Evolutionary conservation across 1,140 invertebrate genomes (phyloP).

Genomic region (Caenorhabditis briggsae): DNA sequence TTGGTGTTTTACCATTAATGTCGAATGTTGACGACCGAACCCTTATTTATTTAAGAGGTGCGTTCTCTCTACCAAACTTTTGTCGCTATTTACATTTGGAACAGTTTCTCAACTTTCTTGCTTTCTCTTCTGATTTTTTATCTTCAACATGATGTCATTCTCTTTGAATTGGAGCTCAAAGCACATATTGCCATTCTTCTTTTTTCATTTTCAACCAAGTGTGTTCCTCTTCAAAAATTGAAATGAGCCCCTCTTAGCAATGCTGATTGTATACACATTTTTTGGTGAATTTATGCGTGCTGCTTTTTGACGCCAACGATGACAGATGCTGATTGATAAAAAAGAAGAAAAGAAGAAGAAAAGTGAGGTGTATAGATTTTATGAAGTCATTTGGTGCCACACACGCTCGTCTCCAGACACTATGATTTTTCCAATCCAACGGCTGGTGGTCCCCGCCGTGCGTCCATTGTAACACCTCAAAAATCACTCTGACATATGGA

Average conservation of each 20-base stretch:
- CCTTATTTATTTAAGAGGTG: constrained; percentile 3
- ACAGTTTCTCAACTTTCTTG: not conserved
- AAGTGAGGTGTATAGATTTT: constrained; percentile 51
- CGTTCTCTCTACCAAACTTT: not conserved
- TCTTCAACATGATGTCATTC: not conserved
- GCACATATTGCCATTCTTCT: too few species aligned
- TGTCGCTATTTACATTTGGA: not conserved
- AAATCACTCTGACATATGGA: constrained; percentile 3
- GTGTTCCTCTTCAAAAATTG: not conserved
- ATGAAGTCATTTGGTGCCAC: constrained; percentile 53
- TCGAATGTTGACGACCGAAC: not conserved
- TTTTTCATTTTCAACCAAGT: not conserved
- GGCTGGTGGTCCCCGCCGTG: not conserved
- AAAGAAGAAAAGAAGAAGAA: not conserved
- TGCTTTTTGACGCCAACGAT: constrained; percentile 53
- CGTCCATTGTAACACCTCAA: constrained; percentile 33
- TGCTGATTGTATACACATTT: constrained; percentile 34
- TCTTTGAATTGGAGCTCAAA: not conserved
- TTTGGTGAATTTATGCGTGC: constrained; percentile 46
- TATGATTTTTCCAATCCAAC: constrained; percentile 41
- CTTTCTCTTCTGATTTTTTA: not conserved
- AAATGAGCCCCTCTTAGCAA: too few species aligned
- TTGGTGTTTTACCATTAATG: not conserved
- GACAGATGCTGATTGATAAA: constrained; percentile 48
- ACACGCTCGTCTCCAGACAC: constrained; percentile 13